Evolutionary conservation across 1,140 invertebrate genomes (phyloP), one percentile per base, ranked within the genome.

Genomic region (Drosophila mojavensis): DNA sequence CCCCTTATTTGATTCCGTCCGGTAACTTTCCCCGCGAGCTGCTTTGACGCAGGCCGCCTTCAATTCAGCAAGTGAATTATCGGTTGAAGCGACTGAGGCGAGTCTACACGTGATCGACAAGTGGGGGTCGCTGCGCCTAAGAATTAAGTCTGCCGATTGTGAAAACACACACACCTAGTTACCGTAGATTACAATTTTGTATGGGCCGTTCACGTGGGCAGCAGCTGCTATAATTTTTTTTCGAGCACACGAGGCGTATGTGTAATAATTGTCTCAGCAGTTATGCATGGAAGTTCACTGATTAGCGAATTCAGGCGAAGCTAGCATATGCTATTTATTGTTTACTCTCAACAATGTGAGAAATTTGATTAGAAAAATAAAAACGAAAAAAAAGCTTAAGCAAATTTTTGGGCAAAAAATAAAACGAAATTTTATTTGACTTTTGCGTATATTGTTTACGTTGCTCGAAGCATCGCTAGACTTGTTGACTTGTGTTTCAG

Each of bases 91-190:
- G 11, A 28, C 36, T 20, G 10, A 30, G 4, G 61, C 17, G 20
- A 24, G 33, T 7, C 51, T 59, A 54, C 81, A 86, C 82, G 81
- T 86, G 81, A 85, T 86, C 45, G 53, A 10, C 53, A 45, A 60
- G 63, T 78, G 78, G 68, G 11, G 58, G 36, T n/a, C 33, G 7
- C 39, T 11, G 75, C 59, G 24, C 33, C 4, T 59, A 11, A 33
- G 39, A 28, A 71, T 39, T 58, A 24, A 50, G 28, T 67, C 54
- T n/a, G 53, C 54, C 54, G 33, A 63, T 63, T 55, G 50, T 26
- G 20, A 28, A 5, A 7, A 13, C 24, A 26, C 48, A 48, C 47
- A 48, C 11, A 24, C 3, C 15, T 45, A 45, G 15, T 5, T 15
- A 45, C 17, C 5, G 15, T 45, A 15, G 5, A 45, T n/a, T 17